phyloP scores from a whole-genome alignment of 2,797 vertebrate species.

The Falco novaeseelandiae region DNA sequence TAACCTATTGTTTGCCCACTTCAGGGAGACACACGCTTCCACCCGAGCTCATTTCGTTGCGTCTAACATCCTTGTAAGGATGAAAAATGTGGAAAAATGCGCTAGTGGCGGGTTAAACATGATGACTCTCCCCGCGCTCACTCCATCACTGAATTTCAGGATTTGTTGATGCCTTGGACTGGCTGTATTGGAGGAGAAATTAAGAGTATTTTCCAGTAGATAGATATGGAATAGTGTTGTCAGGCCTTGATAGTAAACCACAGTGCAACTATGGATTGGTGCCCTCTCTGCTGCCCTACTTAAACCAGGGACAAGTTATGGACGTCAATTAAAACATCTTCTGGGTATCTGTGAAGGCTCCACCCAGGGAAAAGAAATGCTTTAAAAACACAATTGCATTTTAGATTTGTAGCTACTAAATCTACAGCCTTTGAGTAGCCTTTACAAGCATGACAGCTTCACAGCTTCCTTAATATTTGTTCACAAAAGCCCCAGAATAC shows the following conservation, averaged over 20 bases:
- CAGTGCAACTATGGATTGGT: background rate
- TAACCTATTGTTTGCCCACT: slow-evolving; percentile 68
- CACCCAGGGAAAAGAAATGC: background rate
- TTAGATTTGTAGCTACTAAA: background rate
- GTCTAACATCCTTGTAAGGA: background rate
- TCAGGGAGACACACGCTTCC: slow-evolving; percentile 43
- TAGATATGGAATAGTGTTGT: background rate
- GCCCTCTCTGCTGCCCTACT: background rate
- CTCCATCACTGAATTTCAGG: background rate
- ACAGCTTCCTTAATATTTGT: background rate
- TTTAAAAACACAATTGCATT: background rate
- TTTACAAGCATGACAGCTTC: slow-evolving; percentile 10
- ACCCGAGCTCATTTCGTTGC: slow-evolving; percentile 2
- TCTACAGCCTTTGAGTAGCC: background rate
- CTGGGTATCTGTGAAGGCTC: background rate
- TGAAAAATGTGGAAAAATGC: slow-evolving; percentile 33
- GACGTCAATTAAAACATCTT: background rate
- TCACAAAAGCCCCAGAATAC: background rate
- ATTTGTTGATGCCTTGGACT: background rate
- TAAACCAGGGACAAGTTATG: background rate
- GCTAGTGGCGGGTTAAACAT: background rate
- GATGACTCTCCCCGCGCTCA: background rate
- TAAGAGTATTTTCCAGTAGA: background rate
- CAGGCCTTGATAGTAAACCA: background rate
- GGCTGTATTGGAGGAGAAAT: background rate